A percentile compares a stretch with the other conserved stretches of the same genome.
phyloP scores from a whole-genome alignment of 2,797 vertebrate species.

The Benthosema pterotum region DNA sequence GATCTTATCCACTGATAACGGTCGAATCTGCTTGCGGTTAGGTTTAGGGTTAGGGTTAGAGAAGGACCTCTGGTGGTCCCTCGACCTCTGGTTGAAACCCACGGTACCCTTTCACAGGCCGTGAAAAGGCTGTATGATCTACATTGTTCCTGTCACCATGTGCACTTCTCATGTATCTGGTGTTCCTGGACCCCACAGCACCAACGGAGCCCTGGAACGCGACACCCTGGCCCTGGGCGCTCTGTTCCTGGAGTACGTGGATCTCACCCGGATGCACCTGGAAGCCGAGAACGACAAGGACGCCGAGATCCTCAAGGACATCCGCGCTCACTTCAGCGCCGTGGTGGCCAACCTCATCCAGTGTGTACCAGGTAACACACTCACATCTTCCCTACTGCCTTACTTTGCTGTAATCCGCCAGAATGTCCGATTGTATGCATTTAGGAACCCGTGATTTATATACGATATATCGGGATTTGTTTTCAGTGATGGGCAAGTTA shows the following conservation, averaged over 20 bases:
- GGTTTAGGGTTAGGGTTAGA: too few species aligned
- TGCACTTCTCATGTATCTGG: slow-evolving; percentile 5
- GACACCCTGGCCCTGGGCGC: slow-evolving; percentile 96
- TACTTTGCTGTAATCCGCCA: slow-evolving; percentile 9
- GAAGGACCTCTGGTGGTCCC: too few species aligned
- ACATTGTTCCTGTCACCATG: neutral
- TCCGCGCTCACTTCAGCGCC: slow-evolving; percentile 96
- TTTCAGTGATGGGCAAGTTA: too few species aligned
- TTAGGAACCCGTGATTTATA: slow-evolving; percentile 25
- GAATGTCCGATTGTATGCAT: slow-evolving; percentile 10
- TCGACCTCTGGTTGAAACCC: too few species aligned
- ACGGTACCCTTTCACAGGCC: too few species aligned
- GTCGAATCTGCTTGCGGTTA: too few species aligned
- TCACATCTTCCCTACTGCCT: neutral
- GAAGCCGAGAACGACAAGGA: slow-evolving; percentile 99
- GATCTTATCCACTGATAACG: too few species aligned
- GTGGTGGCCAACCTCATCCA: slow-evolving; percentile 99
- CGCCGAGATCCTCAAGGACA: slow-evolving; percentile 96
- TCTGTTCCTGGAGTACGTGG: slow-evolving; percentile 96
- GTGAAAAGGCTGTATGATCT: too few species aligned
- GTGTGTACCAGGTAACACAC: slow-evolving; percentile 90
- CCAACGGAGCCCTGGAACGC: slow-evolving; percentile 94
- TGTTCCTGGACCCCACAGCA: slow-evolving; percentile 70
- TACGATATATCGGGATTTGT: too few species aligned
- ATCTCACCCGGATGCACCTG: slow-evolving; percentile 94